phyloP scores from a whole-genome alignment of 2,888 invertebrate species.

The Epirrhoe tristata region DNA sequence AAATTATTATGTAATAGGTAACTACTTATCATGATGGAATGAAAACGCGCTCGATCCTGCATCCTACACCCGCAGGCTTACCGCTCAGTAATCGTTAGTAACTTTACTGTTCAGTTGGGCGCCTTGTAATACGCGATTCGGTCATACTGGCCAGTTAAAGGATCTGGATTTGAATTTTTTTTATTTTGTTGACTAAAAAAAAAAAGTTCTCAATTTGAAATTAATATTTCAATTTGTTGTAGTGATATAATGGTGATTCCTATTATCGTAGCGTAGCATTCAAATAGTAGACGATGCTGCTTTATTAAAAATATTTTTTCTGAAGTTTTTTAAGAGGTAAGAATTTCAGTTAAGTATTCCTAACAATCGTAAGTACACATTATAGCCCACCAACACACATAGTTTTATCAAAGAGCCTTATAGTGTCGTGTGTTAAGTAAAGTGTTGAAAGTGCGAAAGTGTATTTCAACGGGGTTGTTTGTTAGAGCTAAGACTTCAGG shows the following conservation, averaged over 20 bases:
- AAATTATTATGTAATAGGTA: no score
- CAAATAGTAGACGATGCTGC: no score
- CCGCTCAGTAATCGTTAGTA: neutral
- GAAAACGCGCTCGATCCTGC: slow-evolving; percentile 51
- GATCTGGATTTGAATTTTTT: neutral
- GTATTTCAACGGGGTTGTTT: no score
- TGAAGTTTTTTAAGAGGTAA: neutral
- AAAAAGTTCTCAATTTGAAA: neutral
- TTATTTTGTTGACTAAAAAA: neutral
- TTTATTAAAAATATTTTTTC: no score
- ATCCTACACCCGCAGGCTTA: slow-evolving; percentile 39
- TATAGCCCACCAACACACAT: no score
- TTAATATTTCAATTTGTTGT: neutral
- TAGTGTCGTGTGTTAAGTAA: no score
- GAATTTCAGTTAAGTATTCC: neutral
- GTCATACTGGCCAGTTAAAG: slow-evolving; percentile 49
- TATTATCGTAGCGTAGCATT: no score
- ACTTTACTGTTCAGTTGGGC: slow-evolving; percentile 57
- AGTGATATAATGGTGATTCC: no score
- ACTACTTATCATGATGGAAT: slow-evolving; percentile 34
- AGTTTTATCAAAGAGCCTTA: no score
- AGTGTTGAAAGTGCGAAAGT: no score
- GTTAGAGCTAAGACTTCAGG: no score
- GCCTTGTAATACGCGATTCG: slow-evolving; percentile 60
- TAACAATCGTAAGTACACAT: no score